Evolutionary conservation across 2,797 vertebrate species (phyloP).

Genomic region (Pipistrellus pygmaeus): DNA sequence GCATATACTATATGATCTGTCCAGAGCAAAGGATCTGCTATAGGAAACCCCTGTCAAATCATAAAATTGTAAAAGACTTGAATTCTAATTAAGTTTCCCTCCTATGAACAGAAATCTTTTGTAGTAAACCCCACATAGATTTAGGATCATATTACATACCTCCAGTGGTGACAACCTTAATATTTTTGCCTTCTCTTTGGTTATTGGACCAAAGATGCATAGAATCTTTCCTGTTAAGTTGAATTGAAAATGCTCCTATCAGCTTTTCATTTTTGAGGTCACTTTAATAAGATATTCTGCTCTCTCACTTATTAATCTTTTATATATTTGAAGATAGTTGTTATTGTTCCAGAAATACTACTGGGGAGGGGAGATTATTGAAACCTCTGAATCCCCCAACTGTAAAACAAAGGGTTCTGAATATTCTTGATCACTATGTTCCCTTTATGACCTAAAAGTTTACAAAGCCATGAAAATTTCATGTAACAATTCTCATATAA

Average conservation of each 20-base stretch:
- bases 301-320: not conserved
- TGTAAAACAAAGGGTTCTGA: slow-evolving; percentile 1
- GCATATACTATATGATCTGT: not conserved
- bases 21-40: not conserved
- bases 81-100: not conserved
- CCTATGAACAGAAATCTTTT: not conserved
- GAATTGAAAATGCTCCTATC: not conserved
- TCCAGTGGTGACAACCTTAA: not conserved
- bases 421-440: not conserved
- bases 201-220: not conserved
- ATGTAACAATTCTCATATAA: slow-evolving; percentile 62
- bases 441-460: slow-evolving; percentile 18
- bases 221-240: not conserved
- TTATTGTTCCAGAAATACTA: slow-evolving; percentile 9
- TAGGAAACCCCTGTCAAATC: not conserved
- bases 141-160: not conserved
- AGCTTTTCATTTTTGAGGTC: slow-evolving; percentile 44
- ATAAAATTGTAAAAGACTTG: not conserved
- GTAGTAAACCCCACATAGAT: fast-evolving
- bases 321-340: not conserved
- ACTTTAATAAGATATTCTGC: not conserved
- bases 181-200: not conserved
- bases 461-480: slow-evolving; percentile 52
- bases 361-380: not conserved
- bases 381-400: not conserved